Conservation (phyloP, 2,113 vertebrate species). For the Lagopus leucura region DNA sequence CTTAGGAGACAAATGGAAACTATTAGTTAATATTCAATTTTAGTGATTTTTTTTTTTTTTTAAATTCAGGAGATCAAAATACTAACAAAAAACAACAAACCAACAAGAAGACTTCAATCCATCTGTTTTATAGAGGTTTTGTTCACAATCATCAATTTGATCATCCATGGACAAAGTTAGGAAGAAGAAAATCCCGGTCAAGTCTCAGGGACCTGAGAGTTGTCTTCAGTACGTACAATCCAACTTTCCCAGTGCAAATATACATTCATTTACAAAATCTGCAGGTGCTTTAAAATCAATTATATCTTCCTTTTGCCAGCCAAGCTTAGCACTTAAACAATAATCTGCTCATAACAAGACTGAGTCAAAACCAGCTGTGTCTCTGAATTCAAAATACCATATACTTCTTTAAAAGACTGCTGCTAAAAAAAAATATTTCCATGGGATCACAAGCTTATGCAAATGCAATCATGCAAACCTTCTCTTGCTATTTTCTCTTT, state of each 20-base stretch:
- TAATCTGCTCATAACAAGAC: constrained; percentile 47
- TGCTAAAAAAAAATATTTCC: background rate
- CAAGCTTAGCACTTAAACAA: constrained; percentile 27
- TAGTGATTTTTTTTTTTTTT: background rate
- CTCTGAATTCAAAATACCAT: constrained; percentile 25
- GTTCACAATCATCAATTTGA: background rate
- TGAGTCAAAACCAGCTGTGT: constrained; percentile 24
- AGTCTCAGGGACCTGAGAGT: background rate
- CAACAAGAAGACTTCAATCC: background rate
- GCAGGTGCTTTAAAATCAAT: background rate
- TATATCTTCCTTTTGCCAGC: background rate
- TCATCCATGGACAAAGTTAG: background rate
- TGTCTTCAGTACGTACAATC: background rate
- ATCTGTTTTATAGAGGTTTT: background rate
- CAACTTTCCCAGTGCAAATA: background rate
- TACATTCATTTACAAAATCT: background rate
- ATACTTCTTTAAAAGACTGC: background rate
- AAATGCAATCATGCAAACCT: background rate
- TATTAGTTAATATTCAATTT: background rate
- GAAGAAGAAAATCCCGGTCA: background rate
- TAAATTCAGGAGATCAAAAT: background rate
- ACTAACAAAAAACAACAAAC: background rate
- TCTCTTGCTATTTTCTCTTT: background rate
- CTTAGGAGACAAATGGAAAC: background rate
- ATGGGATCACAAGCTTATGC: background rate